Percentiles rank a stretch among this genome's conserved stretches.
phyloP scores from a whole-genome alignment of 2,113 vertebrate species.

The Promerops cafer region DNA sequence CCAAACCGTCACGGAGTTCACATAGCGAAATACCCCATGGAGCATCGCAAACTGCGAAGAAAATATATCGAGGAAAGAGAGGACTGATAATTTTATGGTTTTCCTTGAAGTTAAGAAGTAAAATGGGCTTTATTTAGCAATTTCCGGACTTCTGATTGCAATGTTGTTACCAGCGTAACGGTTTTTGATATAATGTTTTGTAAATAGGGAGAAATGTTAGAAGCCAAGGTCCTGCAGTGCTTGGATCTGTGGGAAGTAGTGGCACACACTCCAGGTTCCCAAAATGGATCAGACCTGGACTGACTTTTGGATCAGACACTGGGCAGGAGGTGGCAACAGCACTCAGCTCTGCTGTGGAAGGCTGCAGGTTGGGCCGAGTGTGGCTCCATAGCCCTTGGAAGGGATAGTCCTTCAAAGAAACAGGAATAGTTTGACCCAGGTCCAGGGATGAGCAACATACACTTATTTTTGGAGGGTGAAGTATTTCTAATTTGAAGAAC shows the following conservation, averaged over 20 bases:
- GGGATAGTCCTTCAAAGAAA: background rate
- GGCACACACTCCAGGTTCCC: background rate
- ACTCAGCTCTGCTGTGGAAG: background rate
- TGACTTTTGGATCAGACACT: background rate
- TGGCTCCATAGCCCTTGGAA: background rate
- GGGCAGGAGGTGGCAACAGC: background rate
- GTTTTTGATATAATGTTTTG: background rate
- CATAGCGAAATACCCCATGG: constrained; percentile 14
- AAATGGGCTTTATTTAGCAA: constrained; percentile 29
- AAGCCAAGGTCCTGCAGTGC: background rate
- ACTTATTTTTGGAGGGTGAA: background rate
- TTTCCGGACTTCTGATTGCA: constrained; percentile 5
- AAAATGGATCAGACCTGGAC: background rate
- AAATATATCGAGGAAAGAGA: constrained; percentile 24
- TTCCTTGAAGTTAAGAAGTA: constrained; percentile 18
- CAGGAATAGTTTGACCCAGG: background rate
- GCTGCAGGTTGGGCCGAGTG: background rate
- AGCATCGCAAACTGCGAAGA: constrained; percentile 11
- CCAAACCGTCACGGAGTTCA: constrained; percentile 39
- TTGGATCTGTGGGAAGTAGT: accelerated
- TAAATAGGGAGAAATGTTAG: background rate
- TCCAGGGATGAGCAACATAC: background rate
- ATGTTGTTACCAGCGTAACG: background rate
- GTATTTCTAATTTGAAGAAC: background rate
- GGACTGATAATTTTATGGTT: constrained; percentile 49